phyloP scores from a whole-genome alignment of 2,797 vertebrate species.

The Taenioides sp. region DNA sequence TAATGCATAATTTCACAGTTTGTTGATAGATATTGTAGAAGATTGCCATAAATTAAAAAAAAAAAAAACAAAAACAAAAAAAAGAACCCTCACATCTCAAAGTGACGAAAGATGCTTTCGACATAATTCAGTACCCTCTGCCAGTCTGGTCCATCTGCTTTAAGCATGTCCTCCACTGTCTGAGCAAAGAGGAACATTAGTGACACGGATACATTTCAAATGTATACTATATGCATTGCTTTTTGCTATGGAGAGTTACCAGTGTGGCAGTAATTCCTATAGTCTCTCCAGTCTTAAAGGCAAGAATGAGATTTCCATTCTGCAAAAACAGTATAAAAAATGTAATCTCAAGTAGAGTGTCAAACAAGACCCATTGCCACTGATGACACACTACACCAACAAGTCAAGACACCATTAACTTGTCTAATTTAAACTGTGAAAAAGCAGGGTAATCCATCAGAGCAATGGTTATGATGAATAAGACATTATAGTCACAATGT shows the following conservation, averaged over 20 bases:
- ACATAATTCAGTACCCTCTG: slow-evolving; percentile 79
- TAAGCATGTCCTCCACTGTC: slow-evolving; percentile 77
- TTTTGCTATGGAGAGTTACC: slow-evolving; percentile 55
- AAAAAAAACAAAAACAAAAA: not conserved
- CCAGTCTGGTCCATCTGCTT: slow-evolving; percentile 77
- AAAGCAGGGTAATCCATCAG: too few relatives aligned
- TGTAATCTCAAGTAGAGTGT: not conserved
- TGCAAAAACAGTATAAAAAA: slow-evolving; percentile 39
- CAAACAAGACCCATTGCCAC: not conserved
- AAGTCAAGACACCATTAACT: too few relatives aligned
- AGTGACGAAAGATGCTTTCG: slow-evolving; percentile 79
- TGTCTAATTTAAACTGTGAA: not conserved
- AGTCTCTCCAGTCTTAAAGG: slow-evolving; percentile 73
- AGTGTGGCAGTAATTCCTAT: slow-evolving; percentile 72
- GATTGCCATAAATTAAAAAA: slow-evolving; percentile 1
- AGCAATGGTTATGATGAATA: not conserved
- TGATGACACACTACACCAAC: too few relatives aligned
- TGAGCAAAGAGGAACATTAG: slow-evolving; percentile 38
- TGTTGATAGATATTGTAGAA: not conserved
- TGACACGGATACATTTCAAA: not conserved
- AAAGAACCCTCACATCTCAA: slow-evolving; percentile 73
- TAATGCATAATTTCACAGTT: not conserved
- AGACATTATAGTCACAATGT: not conserved
- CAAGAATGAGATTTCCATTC: slow-evolving; percentile 75
- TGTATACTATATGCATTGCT: not conserved